A percentile compares a stretch with the other conserved stretches of the same genome.
Conservation (phyloP, 1,140 invertebrate genomes). For the Lithobius niger region DNA sequence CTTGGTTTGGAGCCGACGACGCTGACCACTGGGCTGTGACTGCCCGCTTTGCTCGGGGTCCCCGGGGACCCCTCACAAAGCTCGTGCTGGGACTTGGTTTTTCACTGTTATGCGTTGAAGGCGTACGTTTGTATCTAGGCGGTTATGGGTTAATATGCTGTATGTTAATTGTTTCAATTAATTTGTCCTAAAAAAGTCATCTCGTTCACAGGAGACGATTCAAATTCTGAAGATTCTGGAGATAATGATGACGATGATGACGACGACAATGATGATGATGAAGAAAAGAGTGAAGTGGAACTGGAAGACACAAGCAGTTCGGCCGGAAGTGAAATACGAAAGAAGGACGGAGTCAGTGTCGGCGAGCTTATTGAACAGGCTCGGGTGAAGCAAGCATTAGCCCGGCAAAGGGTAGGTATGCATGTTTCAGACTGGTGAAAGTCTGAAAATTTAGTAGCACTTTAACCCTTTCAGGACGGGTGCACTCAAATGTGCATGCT, state of each 20-base stretch:
- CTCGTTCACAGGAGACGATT: conserved; percentile 20
- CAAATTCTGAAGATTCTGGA: conserved; percentile 19
- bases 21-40: too few relatives aligned
- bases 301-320: conserved; percentile 19
- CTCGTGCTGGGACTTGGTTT: too few relatives aligned
- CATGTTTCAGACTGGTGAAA: too few relatives aligned
- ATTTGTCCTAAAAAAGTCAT: background rate
- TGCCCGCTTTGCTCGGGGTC: too few relatives aligned
- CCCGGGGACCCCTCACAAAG: too few relatives aligned
- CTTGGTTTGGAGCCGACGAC: too few relatives aligned
- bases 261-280: conserved; percentile 12
- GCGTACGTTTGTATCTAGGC: too few relatives aligned
- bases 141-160: too few relatives aligned
- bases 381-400: conserved; percentile 26
- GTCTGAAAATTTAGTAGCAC: too few relatives aligned
- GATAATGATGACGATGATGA: conserved; percentile 29
- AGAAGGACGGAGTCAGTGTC: conserved; percentile 27
- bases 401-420: conserved; percentile 21
- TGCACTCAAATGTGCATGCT: too few relatives aligned
- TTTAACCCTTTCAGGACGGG: too few relatives aligned
- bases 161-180: background rate
- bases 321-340: conserved; percentile 16
- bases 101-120: too few relatives aligned
- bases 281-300: conserved; percentile 23
- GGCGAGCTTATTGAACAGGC: conserved; percentile 40